A percentile compares a stretch with the other conserved stretches of the same genome.
Evolutionary conservation across 2,113 vertebrate genomes (phyloP).

Genomic region (Gymnogyps californianus): DNA sequence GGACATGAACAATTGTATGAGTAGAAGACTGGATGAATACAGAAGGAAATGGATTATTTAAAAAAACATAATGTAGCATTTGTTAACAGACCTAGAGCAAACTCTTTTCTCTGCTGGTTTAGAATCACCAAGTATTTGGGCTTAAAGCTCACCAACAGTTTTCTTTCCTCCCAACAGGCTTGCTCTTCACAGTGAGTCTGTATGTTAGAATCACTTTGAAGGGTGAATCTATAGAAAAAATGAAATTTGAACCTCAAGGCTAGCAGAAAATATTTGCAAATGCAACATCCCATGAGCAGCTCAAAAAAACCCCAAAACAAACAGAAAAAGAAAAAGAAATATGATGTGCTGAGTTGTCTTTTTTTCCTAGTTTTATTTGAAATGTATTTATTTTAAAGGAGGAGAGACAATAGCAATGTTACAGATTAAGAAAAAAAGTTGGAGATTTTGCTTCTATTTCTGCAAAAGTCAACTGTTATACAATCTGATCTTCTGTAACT

Average conservation of each 20-base stretch:
- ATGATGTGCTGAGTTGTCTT: not conserved
- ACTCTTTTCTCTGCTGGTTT: not conserved
- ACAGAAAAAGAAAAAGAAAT: not conserved
- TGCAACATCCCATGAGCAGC: not conserved
- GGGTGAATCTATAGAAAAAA: not conserved
- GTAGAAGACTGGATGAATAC: not conserved
- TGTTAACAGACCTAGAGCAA: not conserved
- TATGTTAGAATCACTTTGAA: not conserved
- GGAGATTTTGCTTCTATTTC: not conserved
- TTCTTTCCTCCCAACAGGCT: not conserved
- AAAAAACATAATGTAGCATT: not conserved
- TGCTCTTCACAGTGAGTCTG: not conserved
- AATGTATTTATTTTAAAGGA: not conserved
- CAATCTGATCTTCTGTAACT: not conserved
- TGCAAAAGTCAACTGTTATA: not conserved
- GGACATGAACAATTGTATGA: not conserved
- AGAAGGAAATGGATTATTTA: not conserved
- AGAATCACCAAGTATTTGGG: not conserved
- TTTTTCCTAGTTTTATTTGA: not conserved
- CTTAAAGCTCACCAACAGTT: not conserved
- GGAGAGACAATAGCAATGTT: not conserved
- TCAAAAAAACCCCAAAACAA: no score
- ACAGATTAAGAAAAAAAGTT: not conserved
- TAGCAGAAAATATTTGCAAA: not conserved
- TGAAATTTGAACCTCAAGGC: not conserved